A percentile compares a stretch with the other conserved stretches of the same genome.
These are phyloP conservation scores for Paedocypris micromegethes DNA, from an alignment of 2,797 vertebrate genomes.

Conservation along the genomic window DNA sequence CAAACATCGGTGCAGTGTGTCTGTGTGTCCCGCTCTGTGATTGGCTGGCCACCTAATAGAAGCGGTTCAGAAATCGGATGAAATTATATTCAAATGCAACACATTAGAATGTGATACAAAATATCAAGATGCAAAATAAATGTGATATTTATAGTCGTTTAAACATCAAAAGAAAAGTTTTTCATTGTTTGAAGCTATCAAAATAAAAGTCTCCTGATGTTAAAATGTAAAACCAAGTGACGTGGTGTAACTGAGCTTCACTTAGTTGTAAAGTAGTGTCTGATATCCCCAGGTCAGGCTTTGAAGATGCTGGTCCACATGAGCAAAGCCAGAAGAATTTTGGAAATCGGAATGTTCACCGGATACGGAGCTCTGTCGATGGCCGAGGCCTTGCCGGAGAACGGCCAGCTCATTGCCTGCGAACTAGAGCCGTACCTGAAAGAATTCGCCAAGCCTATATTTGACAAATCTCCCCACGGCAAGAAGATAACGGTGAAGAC, in stretches of 20 bases:
- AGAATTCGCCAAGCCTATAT: constrained; percentile 63
- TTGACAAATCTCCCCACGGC: constrained; percentile 66
- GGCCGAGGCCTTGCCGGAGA: constrained; percentile 67
- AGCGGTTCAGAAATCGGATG: too few species aligned
- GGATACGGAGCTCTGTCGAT: constrained; percentile 65
- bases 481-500: constrained; percentile 66
- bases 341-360: constrained; percentile 69
- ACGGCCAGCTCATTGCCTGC: constrained; percentile 62
- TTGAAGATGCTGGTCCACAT: constrained; percentile 67
- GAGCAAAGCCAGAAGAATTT: constrained; percentile 62
- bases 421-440: constrained; percentile 62
- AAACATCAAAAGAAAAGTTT: too few species aligned
- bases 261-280: background rate
- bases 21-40: too few species aligned
- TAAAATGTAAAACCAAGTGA: too few species aligned
- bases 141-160: too few species aligned
- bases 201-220: too few species aligned
- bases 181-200: too few species aligned
- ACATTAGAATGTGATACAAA: too few species aligned
- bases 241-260: background rate
- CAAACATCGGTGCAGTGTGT: too few species aligned
- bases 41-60: too few species aligned
- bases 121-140: too few species aligned
- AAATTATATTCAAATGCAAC: too few species aligned
- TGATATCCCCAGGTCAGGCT: constrained; percentile 55